phyloP scores from a whole-genome alignment of 2,113 vertebrate genomes.

The Gymnorhina tibicen region DNA sequence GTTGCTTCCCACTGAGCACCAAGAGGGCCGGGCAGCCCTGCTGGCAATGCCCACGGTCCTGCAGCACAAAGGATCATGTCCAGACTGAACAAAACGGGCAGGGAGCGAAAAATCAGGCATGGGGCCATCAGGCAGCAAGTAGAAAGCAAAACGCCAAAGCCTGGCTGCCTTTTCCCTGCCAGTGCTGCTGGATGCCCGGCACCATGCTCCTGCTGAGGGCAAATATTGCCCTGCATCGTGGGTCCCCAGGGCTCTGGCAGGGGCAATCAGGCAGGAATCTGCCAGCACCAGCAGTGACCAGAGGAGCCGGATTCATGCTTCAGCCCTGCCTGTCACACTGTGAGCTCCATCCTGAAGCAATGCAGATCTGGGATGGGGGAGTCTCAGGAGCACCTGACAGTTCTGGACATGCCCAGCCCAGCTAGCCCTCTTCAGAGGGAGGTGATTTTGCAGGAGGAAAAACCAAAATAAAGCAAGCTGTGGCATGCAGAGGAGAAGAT shows the following conservation, averaged over 20 bases:
- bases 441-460: background rate
- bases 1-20: background rate
- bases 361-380: background rate
- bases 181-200: background rate
- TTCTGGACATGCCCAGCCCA: background rate
- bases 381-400: background rate
- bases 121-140: background rate
- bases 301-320: accelerated
- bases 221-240: background rate
- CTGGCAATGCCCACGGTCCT: accelerated
- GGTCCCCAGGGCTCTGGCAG: background rate
- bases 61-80: accelerated
- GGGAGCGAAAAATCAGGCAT: background rate
- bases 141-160: background rate
- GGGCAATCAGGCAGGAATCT: background rate
- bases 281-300: background rate
- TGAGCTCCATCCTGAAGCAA: background rate
- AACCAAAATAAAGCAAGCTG: background rate
- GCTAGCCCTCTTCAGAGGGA: background rate
- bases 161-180: background rate
- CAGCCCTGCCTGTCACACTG: background rate
- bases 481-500: background rate
- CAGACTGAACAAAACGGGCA: background rate
- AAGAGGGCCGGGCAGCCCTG: background rate
- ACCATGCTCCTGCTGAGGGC: background rate